Evolutionary conservation across 2,888 invertebrate genomes (phyloP), one percentile per base, ranked within the genome.

Genomic region (Palloptera scutellata): DNA sequence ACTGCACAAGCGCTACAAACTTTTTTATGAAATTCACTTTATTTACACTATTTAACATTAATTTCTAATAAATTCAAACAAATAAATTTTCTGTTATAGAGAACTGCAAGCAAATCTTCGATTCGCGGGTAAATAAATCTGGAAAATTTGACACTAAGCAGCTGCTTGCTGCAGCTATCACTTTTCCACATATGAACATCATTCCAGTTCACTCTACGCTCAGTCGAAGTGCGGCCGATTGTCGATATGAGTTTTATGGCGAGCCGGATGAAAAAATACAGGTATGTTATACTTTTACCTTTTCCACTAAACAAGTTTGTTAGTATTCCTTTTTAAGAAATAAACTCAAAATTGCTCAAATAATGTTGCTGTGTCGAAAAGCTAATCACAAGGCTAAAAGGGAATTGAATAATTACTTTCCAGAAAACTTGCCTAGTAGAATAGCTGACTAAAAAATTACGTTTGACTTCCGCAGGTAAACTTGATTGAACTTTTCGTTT

Each of bases 191-290:
- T 48, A 67, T 71, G 57, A 75, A 73, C 61, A 70, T 58, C 40
- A 68, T 70, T 67, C 64, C 71, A 52, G 53, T 72, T 45, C 48
- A 53, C 41, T 51, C 59, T 51, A 20, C 64, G 6, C 30, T 17
- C 19, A 19, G 19, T 17, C 19, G 17, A 17, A 5, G n/a, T 43
- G 66, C 40, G 45, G 69, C 76, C n/a, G 79, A 81, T 77, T 97
- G 97, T 86, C 91, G 92, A 78, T 97, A 94, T 85, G 94, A 96
- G 81, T 97, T 97, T 85, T 91, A 92, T 80, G 96, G 96, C 54
- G 88, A 91, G 73, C 92, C 92, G 63, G 91, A 91, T 75, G 95
- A 97, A 84, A 87, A 94, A 78, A 91, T 96, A 74, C 92, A 94
- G 87, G 89, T 96, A 81, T 2, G 53, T 41, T 51, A 58, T 15